Evolutionary conservation across 2,113 vertebrate species (phyloP).

Genomic region (Callipepla squamata): DNA sequence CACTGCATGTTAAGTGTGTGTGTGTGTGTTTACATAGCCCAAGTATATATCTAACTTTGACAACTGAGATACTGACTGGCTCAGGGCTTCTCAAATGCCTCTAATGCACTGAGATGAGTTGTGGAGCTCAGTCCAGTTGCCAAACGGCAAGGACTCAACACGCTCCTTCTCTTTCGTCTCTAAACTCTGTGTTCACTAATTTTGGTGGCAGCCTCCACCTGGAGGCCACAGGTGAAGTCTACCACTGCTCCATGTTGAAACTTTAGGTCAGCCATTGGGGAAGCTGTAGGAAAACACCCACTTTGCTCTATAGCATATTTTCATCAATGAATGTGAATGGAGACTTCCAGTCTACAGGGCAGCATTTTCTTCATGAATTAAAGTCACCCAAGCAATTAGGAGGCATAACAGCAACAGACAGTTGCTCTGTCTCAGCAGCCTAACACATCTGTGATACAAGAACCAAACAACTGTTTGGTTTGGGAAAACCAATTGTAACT

Average conservation of each 20-base stretch:
- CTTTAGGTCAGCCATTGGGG: background rate
- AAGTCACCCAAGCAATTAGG: background rate
- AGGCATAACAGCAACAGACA: background rate
- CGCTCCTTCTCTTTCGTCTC: background rate
- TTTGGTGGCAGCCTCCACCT: background rate
- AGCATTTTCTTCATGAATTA: background rate
- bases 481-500: background rate
- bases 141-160: background rate
- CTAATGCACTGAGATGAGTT: background rate
- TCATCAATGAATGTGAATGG: background rate
- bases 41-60: background rate
- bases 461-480: background rate
- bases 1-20: background rate
- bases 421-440: background rate
- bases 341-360: background rate
- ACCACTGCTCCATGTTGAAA: background rate
- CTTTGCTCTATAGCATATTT: background rate
- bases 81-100: background rate
- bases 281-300: background rate
- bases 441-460: background rate
- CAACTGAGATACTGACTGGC: background rate
- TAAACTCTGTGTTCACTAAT: background rate
- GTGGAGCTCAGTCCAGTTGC: background rate
- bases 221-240: background rate
- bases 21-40: background rate